Conservation (phyloP, 2,888 invertebrate species). For the Panopea generosa region DNA sequence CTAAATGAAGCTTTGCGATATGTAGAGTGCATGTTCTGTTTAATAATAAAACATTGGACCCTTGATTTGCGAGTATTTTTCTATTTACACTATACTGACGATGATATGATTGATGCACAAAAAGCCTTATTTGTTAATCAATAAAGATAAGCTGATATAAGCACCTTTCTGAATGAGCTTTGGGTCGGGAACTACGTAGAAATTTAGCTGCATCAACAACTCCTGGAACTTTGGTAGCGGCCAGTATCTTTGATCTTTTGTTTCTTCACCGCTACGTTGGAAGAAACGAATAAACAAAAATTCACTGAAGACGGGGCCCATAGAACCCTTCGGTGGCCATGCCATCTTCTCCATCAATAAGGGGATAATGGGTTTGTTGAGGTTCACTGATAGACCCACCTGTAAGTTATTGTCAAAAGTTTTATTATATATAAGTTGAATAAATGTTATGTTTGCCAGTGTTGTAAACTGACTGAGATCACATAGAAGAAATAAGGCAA, state of each 20-base stretch:
- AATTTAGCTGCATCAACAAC: conserved; percentile 82
- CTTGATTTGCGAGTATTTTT: too few species aligned
- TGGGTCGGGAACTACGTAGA: conserved; percentile 73
- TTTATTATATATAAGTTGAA: too few species aligned
- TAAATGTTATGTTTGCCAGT: too few species aligned
- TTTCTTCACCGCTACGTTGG: conserved; percentile 70
- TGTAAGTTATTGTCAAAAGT: conserved; percentile 51
- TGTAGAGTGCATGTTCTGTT: too few species aligned
- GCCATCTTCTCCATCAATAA: conserved; percentile 81
- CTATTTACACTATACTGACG: too few species aligned
- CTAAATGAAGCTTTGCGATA: too few species aligned
- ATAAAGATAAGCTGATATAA: too few species aligned
- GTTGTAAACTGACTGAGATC: too few species aligned
- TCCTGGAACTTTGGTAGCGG: conserved; percentile 81
- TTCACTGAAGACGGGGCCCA: conserved; percentile 84
- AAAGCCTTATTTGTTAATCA: too few species aligned
- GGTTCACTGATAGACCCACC: conserved; percentile 80
- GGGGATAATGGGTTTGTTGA: conserved; percentile 83
- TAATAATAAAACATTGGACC: too few species aligned
- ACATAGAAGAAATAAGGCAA: too few species aligned
- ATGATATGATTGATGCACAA: too few species aligned
- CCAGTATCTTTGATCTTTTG: conserved; percentile 79
- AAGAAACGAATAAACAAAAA: conserved; percentile 82
- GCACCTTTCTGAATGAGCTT: conserved; percentile 68
- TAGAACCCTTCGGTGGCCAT: conserved; percentile 84